These are phyloP conservation scores for Botia kubotai DNA, from an alignment of 2,797 vertebrate species.

Conservation along the genomic window DNA sequence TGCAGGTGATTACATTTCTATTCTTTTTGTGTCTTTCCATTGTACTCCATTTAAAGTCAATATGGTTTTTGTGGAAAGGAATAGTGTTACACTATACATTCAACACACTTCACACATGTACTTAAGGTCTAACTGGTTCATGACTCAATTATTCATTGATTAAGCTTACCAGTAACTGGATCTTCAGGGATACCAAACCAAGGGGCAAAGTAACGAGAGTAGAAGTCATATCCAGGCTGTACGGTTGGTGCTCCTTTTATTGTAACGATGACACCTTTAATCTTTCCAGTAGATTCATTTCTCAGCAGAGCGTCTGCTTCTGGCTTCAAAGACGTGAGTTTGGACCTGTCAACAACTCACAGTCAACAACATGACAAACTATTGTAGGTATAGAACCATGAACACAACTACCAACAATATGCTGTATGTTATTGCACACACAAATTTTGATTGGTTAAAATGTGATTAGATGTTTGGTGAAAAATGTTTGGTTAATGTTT, in stretches of 20 bases:
- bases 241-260: conserved; percentile 78
- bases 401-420: not conserved
- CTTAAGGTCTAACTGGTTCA: not conserved
- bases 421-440: not conserved
- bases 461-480: too few relatives aligned
- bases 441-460: not conserved
- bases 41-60: too few relatives aligned
- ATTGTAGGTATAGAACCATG: not conserved
- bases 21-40: not conserved
- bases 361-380: not conserved
- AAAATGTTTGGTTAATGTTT: not conserved
- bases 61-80: too few relatives aligned
- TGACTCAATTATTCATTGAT: not conserved
- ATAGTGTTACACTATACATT: too few relatives aligned
- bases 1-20: not conserved
- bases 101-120: not conserved
- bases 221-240: conserved; percentile 85
- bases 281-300: conserved; percentile 79
- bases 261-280: conserved; percentile 86
- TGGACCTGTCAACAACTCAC: conserved; percentile 73
- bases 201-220: conserved; percentile 89
- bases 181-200: conserved; percentile 90
- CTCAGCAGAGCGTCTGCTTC: conserved; percentile 70
- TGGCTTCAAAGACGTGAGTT: conserved; percentile 81
- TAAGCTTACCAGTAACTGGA: conserved; percentile 85